Percentiles rank a stretch among this genome's conserved stretches.
Evolutionary conservation across 2,888 invertebrate genomes (phyloP).

Genomic region (Torymus tubicola): DNA sequence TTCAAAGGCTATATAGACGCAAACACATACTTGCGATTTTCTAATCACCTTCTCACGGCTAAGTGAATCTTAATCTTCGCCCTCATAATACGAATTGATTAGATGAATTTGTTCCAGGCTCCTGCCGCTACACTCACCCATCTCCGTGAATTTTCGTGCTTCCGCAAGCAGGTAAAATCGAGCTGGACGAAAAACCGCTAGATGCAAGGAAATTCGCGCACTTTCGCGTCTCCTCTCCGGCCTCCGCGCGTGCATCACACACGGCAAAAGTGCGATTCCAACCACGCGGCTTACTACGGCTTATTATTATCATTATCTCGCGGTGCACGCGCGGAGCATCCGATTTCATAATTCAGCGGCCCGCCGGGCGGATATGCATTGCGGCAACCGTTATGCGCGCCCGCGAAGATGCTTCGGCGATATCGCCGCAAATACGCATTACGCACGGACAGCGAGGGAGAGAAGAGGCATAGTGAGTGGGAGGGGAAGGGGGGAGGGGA

Average conservation of each 20-base stretch:
- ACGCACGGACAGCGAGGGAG: not conserved
- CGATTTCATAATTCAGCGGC: conserved; percentile 37
- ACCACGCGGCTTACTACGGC: not conserved
- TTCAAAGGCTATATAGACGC: too few relatives aligned
- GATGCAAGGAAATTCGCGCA: not conserved
- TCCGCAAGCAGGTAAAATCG: too few relatives aligned
- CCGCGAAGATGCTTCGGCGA: conserved; percentile 10
- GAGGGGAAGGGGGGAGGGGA: not conserved
- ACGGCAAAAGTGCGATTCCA: too few relatives aligned
- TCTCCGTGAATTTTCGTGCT: too few relatives aligned
- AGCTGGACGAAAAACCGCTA: too few relatives aligned
- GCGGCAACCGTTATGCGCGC: conserved; percentile 32
- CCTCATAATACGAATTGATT: too few relatives aligned
- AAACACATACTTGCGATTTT: too few relatives aligned
- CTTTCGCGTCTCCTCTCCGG: not conserved
- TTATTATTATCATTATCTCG: conserved; percentile 13
- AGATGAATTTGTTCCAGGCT: too few relatives aligned
- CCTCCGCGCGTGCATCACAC: too few relatives aligned
- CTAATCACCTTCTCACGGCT: too few relatives aligned
- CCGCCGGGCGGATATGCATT: conserved; percentile 21
- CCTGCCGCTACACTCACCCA: too few relatives aligned
- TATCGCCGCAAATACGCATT: conserved; percentile 32
- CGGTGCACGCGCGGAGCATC: conserved; percentile 2
- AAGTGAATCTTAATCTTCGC: too few relatives aligned
- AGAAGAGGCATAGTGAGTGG: not conserved